Evolutionary conservation across 2,888 invertebrate species (phyloP).

Genomic region (Thalpophila matura): DNA sequence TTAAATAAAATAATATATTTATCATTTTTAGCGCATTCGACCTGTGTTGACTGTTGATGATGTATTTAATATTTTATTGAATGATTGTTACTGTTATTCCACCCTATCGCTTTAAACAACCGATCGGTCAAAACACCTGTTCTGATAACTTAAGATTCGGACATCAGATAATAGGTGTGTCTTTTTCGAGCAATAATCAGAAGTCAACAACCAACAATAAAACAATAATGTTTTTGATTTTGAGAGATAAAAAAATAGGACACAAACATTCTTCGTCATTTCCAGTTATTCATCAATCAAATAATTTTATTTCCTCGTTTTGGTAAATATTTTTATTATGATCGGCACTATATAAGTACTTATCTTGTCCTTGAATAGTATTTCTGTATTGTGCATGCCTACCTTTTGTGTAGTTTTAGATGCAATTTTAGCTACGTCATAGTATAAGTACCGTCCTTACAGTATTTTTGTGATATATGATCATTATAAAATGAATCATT

Average conservation of each 20-base stretch:
- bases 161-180: constrained; percentile 5
- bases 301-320: neutral
- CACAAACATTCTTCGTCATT: constrained; percentile 2
- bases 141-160: neutral
- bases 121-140: no score
- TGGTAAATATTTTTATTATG: constrained; percentile 15
- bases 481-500: neutral
- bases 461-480: neutral
- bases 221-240: constrained; percentile 37
- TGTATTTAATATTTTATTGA: no score
- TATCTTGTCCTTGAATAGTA: constrained; percentile 41
- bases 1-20: no score
- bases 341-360: neutral
- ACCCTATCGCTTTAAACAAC: no score
- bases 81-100: no score
- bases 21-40: no score
- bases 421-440: neutral
- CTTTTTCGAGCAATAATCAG: neutral
- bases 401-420: neutral
- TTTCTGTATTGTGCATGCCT: neutral
- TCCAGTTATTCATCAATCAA: constrained; percentile 6
- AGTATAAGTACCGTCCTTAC: constrained; percentile 20
- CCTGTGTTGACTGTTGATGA: no score
- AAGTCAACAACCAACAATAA: constrained; percentile 25
- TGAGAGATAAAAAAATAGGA: constrained; percentile 29